Evolutionary conservation across 2,113 vertebrate genomes (phyloP).

Genomic region (Plecturocebus donacophilus): DNA sequence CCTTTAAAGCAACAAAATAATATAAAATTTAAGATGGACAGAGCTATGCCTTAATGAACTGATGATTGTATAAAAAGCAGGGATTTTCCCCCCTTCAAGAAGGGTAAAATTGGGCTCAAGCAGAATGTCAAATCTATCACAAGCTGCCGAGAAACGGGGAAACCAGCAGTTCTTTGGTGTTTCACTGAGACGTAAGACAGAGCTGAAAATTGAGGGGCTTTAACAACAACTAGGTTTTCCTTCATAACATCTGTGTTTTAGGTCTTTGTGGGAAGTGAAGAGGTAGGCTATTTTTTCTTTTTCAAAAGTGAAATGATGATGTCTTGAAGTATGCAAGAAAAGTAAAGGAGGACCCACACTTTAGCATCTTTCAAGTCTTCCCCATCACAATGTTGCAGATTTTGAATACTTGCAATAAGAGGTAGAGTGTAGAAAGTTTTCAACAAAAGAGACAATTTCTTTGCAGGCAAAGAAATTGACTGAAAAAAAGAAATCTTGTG

Average conservation of each 20-base stretch:
- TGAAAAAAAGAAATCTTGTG: background rate
- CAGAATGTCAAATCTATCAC: background rate
- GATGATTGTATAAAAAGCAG: background rate
- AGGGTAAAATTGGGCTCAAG: background rate
- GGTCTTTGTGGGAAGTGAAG: background rate
- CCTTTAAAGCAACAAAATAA: background rate
- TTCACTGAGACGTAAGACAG: background rate
- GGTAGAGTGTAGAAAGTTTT: background rate
- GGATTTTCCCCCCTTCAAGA: background rate
- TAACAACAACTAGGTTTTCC: background rate
- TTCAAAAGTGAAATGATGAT: background rate
- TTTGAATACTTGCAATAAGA: background rate
- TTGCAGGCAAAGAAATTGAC: background rate
- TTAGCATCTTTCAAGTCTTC: background rate
- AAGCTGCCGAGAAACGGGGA: background rate
- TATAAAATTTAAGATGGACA: background rate
- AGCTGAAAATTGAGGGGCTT: no score
- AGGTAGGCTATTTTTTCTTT: background rate
- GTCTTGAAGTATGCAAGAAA: background rate
- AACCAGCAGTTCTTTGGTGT: no score
- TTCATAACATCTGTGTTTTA: no score
- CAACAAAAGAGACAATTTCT: background rate
- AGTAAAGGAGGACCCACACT: background rate
- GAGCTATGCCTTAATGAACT: background rate
- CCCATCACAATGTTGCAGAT: background rate